phyloP scores from a whole-genome alignment of 1,140 invertebrate genomes.

The Chelonus insularis region DNA sequence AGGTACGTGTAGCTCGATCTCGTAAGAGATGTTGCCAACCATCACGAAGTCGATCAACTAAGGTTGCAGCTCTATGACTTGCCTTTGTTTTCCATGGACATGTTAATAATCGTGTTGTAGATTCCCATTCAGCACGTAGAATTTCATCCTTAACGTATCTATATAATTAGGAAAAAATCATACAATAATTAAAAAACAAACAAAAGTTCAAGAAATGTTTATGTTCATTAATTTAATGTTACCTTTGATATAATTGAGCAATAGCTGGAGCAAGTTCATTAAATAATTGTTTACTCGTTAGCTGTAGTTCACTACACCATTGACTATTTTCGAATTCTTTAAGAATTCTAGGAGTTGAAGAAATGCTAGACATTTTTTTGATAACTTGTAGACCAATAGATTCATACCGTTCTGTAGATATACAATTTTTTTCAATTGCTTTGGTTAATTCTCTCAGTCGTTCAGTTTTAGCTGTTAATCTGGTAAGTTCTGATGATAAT shows the following conservation, averaged over 20 bases:
- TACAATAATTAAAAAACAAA: not conserved
- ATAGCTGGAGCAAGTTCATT: constrained; percentile 59
- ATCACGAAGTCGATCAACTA: constrained; percentile 79
- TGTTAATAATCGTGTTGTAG: constrained; percentile 66
- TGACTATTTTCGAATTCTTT: constrained; percentile 40
- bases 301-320: constrained; percentile 54
- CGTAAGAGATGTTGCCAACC: constrained; percentile 90
- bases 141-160: constrained; percentile 61
- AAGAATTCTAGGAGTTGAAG: not conserved
- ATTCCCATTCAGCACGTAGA: constrained; percentile 73
- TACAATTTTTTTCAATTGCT: constrained; percentile 55
- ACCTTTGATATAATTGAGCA: constrained; percentile 64
- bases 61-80: constrained; percentile 71
- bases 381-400: constrained; percentile 42
- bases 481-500: constrained; percentile 61
- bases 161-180: constrained; percentile 15
- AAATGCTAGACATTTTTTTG: constrained; percentile 40
- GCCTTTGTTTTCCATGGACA: constrained; percentile 70
- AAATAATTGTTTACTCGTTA: constrained; percentile 52
- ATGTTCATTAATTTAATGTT: constrained; percentile 40
- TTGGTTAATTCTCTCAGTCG: constrained; percentile 59
- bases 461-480: constrained; percentile 59
- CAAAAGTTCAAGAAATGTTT: constrained; percentile 20
- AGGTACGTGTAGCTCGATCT: constrained; percentile 78
- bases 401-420: constrained; percentile 47